Conservation (phyloP, 2,888 invertebrate genomes). For the Brachyopa scutellaris region DNA sequence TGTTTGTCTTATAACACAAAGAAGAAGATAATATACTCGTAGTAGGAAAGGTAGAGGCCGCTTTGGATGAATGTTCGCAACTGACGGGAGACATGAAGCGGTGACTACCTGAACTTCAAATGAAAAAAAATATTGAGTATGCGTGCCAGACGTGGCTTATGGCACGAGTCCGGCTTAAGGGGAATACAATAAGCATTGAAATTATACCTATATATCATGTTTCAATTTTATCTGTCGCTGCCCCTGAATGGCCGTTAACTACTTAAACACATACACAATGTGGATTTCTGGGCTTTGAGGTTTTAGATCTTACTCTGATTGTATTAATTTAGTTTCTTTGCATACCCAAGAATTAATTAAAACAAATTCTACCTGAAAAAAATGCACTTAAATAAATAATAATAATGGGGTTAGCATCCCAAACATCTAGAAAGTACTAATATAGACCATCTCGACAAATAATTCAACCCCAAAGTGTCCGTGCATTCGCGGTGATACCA, state of each 20-base stretch:
- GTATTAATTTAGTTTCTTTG: too few relatives aligned
- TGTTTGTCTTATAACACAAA: constrained; percentile 38
- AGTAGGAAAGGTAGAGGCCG: constrained; percentile 14
- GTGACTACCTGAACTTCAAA: constrained; percentile 23
- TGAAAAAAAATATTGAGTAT: not conserved
- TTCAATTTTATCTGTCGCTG: constrained; percentile 43
- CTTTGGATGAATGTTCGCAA: too few relatives aligned
- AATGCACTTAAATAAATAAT: too few relatives aligned
- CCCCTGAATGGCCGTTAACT: not conserved
- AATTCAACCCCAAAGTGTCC: too few relatives aligned
- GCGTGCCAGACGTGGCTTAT: constrained; percentile 2
- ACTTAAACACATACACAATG: not conserved
- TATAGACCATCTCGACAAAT: too few relatives aligned
- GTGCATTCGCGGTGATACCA: too few relatives aligned
- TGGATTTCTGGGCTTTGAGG: not conserved
- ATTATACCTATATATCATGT: constrained; percentile 43
- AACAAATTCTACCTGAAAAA: too few relatives aligned
- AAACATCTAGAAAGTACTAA: too few relatives aligned
- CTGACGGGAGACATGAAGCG: constrained; percentile 17
- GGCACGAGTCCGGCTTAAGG: constrained; percentile 61
- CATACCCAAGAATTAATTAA: too few relatives aligned
- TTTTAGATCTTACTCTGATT: too few relatives aligned
- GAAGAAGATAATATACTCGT: not conserved
- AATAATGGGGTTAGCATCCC: too few relatives aligned
- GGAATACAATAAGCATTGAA: constrained; percentile 3